Conservation (phyloP, 1,140 invertebrate genomes). For the Pseudomyrmex gracilis region DNA sequence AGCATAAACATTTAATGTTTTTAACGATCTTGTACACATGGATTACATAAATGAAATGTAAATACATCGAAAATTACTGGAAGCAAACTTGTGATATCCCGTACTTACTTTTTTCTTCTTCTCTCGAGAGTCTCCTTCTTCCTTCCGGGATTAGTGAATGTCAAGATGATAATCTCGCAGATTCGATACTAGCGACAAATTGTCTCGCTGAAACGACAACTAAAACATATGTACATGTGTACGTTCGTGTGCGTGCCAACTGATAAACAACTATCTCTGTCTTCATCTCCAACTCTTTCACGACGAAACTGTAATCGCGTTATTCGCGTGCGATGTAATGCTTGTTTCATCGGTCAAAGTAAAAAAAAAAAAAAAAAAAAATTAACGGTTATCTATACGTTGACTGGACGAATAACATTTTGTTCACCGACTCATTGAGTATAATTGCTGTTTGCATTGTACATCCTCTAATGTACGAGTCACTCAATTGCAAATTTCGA, state of each 20-base stretch:
- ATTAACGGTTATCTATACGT: not conserved
- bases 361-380: slow-evolving; percentile 19
- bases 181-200: slow-evolving; percentile 15
- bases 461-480: slow-evolving; percentile 23
- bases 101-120: slow-evolving; percentile 56
- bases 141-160: not conserved
- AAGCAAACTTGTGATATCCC: slow-evolving; percentile 71
- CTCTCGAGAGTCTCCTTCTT: slow-evolving; percentile 48
- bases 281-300: not conserved
- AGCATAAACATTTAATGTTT: slow-evolving; percentile 85
- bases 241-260: too few relatives aligned
- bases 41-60: slow-evolving; percentile 82
- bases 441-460: slow-evolving; percentile 46
- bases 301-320: not conserved
- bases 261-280: not conserved
- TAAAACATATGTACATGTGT: too few relatives aligned
- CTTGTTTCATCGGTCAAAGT: not conserved
- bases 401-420: slow-evolving; percentile 32
- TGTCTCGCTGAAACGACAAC: not conserved
- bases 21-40: slow-evolving; percentile 85
- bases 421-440: not conserved
- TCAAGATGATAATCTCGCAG: not conserved
- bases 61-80: slow-evolving; percentile 83
- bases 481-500: slow-evolving; percentile 9
- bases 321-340: not conserved